These are phyloP conservation scores for Pseudotriccus pelzelni DNA, from an alignment of 2,797 vertebrate species.

Conservation along the genomic window DNA sequence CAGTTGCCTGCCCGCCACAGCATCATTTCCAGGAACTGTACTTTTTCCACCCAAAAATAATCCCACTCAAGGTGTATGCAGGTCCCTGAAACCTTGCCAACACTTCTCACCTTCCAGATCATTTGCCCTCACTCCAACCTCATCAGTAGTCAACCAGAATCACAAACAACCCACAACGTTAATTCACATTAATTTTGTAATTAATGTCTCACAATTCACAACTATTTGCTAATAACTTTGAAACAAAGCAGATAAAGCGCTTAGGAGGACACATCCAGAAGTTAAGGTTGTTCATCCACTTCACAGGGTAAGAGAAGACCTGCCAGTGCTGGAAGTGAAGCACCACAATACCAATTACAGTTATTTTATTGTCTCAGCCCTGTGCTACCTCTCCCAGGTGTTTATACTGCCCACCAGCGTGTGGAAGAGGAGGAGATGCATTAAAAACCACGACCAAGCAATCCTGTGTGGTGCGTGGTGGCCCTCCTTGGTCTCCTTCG, in stretches of 20 bases:
- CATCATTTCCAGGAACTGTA: background rate
- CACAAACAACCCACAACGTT: fast-evolving
- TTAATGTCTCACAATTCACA: background rate
- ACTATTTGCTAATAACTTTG: background rate
- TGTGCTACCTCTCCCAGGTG: background rate
- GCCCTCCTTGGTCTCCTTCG: background rate
- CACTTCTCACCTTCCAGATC: background rate
- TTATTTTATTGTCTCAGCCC: background rate
- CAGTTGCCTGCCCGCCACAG: background rate
- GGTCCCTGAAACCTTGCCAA: background rate
- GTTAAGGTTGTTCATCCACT: background rate
- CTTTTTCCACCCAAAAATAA: background rate
- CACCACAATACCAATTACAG: background rate
- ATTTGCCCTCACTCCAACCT: background rate
- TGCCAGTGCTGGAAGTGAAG: background rate
- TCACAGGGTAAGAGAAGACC: background rate
- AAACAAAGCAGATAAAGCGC: background rate
- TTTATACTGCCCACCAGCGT: background rate
- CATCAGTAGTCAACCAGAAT: background rate
- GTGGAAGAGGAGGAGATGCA: background rate
- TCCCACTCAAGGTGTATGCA: fast-evolving
- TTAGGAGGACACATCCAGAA: background rate
- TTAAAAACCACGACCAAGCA: fast-evolving
- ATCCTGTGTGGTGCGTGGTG: fast-evolving
- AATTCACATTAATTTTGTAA: background rate